These are phyloP conservation scores for Micropterix aruncella DNA, from an alignment of 2,888 invertebrate genomes.

Conservation along the genomic window DNA sequence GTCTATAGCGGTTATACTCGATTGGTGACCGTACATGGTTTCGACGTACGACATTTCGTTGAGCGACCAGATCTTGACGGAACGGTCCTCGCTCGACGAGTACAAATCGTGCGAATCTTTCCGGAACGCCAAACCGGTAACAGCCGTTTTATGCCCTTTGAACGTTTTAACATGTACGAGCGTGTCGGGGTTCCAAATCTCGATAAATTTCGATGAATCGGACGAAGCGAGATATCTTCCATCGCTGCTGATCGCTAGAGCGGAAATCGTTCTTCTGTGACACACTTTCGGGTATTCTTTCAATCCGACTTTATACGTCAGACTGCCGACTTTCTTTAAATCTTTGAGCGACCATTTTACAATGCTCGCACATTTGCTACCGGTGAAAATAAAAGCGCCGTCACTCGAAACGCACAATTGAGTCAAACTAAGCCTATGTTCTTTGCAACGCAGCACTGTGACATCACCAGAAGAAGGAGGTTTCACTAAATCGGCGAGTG, in stretches of 20 bases:
- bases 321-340: conserved; percentile 42
- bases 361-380: conserved; percentile 77
- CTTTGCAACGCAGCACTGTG: conserved; percentile 51
- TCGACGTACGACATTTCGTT: conserved; percentile 95
- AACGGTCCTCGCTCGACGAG: conserved; percentile 61
- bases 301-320: conserved; percentile 36
- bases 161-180: conserved; percentile 68
- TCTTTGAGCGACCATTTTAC: conserved; percentile 70
- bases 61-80: conserved; percentile 89
- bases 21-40: conserved; percentile 89
- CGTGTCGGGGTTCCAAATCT: conserved; percentile 72
- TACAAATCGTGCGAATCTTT: conserved; percentile 76
- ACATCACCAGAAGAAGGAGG: conserved; percentile 22
- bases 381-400: conserved; percentile 58
- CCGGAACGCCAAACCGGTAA: conserved; percentile 73
- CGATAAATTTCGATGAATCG: conserved; percentile 45
- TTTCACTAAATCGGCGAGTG: conserved; percentile 46
- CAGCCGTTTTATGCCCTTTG: conserved; percentile 58
- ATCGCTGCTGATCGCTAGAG: conserved; percentile 64
- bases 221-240: conserved; percentile 61
- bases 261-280: conserved; percentile 34
- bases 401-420: conserved; percentile 67
- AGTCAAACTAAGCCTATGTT: conserved; percentile 68
- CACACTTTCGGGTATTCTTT: conserved; percentile 17
- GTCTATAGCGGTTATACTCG: conserved; percentile 75